Base-by-base conservation (phyloP, 2,888 invertebrate species). In the Hirtodrosophila cameraria region DNA sequence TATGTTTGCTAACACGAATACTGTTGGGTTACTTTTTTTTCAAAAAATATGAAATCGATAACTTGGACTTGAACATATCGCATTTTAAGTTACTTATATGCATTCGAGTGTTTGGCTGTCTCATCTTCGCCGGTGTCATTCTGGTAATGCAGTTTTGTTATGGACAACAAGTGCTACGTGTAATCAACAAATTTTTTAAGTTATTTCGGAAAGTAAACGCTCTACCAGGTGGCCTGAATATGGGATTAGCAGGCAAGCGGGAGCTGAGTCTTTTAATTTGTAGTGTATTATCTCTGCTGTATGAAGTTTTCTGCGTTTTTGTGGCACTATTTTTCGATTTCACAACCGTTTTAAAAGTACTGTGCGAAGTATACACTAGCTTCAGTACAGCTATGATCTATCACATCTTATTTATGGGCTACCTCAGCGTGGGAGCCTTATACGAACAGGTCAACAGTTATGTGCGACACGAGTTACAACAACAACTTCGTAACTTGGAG, bases 331-430 rank as follows among this genome's bases (percentile, higher is more conserved):
- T 11, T 61, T 15, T 1, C 3, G 7, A 23, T 5, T 23, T 23
- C 0, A 20, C 16, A 5, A 4, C 0, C 8, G 7, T 8, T 23
- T 6, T 45, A 0, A 1, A 1, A 9, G 0, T 25, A 1, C 1
- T 70, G 0, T 31, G 33, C 7, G 58, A 81, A 0, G 11, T 52
- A 0, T 65, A 77, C 16, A 13, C 52, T 0, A 16, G 28, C 1
- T 6, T 45, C 1, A 66, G 38, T 5, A 15, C 54, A 0, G 1
- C 7, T 8, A 54, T 81, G 60, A 59, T 66, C 12, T 31, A 63
- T n/a, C 62, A 78, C 11, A 46, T 64, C 5, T 57, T 58, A 36
- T 76, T 76, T 12, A 30, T 76, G n/a, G 72, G 76, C 12, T 81
- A 66, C 28, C 58, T 81, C n/a, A 65, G 72, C 16, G 31, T 81